Evolutionary conservation across 2,888 invertebrate species (phyloP).

Genomic region (Deladenus siricidicola): DNA sequence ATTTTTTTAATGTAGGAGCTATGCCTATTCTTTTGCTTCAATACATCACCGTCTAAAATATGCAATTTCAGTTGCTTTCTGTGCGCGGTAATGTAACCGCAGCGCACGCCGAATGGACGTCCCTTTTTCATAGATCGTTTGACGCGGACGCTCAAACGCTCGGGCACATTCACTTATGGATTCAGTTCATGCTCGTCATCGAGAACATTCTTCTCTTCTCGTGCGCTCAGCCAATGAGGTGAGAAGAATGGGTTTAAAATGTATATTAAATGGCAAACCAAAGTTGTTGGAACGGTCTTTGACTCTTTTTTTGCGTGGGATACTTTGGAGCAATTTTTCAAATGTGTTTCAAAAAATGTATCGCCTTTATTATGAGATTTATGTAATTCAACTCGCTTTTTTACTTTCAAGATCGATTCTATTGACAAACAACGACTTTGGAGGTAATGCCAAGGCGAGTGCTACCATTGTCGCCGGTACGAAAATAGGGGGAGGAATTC

Average conservation of each 20-base stretch:
- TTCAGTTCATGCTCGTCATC: not conserved
- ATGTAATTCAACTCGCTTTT: no score
- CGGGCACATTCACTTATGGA: constrained; percentile 11
- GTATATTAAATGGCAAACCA: not conserved
- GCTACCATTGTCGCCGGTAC: no score
- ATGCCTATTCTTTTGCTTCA: no score
- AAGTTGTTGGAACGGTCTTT: not conserved
- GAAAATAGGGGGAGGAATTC: no score
- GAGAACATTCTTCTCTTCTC: not conserved
- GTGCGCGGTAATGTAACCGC: constrained; percentile 5
- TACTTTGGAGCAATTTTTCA: not conserved
- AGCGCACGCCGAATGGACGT: constrained; percentile 14
- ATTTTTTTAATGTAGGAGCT: no score
- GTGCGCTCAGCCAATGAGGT: not conserved
- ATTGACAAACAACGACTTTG: no score
- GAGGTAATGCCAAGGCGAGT: no score
- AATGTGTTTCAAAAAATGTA: not conserved
- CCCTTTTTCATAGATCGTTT: constrained; percentile 19
- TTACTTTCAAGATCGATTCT: no score
- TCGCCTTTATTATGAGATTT: not conserved
- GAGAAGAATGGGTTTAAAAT: not conserved
- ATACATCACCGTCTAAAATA: no score
- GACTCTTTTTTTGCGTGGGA: not conserved
- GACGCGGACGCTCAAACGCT: constrained; percentile 27
- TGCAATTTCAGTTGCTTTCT: not conserved